Evolutionary conservation across 2,113 vertebrate genomes (phyloP).

Genomic region (Scophthalmus maximus): DNA sequence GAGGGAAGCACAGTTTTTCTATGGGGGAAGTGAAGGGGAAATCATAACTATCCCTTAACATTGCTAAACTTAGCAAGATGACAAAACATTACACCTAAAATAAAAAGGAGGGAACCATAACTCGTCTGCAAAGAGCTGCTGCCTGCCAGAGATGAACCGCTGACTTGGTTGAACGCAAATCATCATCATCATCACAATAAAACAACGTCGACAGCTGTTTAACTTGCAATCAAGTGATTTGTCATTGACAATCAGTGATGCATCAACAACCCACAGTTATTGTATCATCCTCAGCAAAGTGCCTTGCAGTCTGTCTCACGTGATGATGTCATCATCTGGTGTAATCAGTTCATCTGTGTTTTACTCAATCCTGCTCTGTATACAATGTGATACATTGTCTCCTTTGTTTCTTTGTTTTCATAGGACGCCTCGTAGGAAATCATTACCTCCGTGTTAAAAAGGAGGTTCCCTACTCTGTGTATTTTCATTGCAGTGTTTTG

Average conservation of each 20-base stretch:
- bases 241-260: background rate
- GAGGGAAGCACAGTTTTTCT: background rate
- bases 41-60: too few species aligned
- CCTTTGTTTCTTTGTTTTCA: conserved; percentile 3
- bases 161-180: background rate
- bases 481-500: background rate
- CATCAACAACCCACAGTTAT: background rate
- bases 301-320: conserved; percentile 9
- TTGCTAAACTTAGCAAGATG: background rate
- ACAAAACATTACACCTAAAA: background rate
- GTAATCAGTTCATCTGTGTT: conserved; percentile 4
- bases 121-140: too few species aligned
- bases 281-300: background rate
- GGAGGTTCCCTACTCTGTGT: too few species aligned
- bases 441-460: too few species aligned
- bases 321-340: background rate
- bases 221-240: too few species aligned
- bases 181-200: background rate
- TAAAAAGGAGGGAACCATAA: too few species aligned
- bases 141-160: background rate
- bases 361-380: background rate
- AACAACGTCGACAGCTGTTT: too few species aligned
- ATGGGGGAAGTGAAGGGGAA: too few species aligned
- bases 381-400: conserved; percentile 1
- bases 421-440: background rate